Conservation (phyloP, 2,888 invertebrate genomes). For the Scaptodrosophila latifasciaeformis region DNA sequence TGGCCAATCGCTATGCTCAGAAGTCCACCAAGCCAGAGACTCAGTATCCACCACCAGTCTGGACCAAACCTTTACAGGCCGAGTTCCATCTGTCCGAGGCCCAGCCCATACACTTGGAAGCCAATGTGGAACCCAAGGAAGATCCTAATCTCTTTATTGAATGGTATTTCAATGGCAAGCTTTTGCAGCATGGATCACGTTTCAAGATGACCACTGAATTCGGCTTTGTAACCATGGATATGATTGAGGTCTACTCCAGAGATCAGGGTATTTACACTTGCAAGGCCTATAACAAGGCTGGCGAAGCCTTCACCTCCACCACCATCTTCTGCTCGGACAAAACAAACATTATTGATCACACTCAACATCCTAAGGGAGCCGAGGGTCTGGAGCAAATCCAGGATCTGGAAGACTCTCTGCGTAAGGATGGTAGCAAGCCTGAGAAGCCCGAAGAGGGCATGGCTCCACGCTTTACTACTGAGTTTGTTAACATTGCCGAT, state of each 20-base stretch:
- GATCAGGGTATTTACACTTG: conserved; percentile 96
- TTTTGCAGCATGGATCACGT: conserved; percentile 88
- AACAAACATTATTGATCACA: conserved; percentile 88
- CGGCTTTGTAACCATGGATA: conserved; percentile 95
- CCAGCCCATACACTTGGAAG: conserved; percentile 92
- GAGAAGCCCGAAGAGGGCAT: conserved; percentile 86
- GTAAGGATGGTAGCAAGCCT: conserved; percentile 81
- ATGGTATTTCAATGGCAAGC: conserved; percentile 95
- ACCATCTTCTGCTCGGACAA: conserved; percentile 89
- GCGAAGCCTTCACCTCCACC: conserved; percentile 94
- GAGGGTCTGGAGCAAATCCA: conserved; percentile 94
- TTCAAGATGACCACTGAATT: conserved; percentile 96
- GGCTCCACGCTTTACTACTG: conserved; percentile 91
- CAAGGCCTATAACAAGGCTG: conserved; percentile 90
- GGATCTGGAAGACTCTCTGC: conserved; percentile 90
- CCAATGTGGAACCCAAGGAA: conserved; percentile 94
- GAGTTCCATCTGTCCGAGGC: conserved; percentile 89
- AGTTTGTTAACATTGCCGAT: conserved; percentile 87
- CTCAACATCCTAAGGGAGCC: conserved; percentile 96
- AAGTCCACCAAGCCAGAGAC: conserved; percentile 83
- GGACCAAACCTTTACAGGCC: conserved; percentile 87
- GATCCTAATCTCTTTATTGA: conserved; percentile 93
- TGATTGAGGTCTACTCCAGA: conserved; percentile 92
- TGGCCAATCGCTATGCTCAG: conserved; percentile 82
- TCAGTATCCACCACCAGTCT: conserved; percentile 89